Conservation (phyloP, 2,888 invertebrate species). For the Parnassius glacialis region DNA sequence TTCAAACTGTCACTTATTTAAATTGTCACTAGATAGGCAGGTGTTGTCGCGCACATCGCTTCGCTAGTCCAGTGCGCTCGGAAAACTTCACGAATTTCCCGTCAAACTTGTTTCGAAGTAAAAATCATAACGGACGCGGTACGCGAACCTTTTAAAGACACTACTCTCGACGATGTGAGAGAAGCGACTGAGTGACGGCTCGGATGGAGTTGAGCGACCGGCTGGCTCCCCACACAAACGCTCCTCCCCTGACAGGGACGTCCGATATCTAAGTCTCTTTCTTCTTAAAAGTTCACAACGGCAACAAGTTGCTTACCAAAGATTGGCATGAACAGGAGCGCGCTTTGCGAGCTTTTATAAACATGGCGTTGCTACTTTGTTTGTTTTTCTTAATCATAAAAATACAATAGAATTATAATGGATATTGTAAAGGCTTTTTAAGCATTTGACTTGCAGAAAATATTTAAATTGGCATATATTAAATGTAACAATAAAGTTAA, state of each 20-base stretch:
- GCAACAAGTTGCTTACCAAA: constrained; percentile 79
- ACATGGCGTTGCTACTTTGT: constrained; percentile 76
- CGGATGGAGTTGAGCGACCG: constrained; percentile 70
- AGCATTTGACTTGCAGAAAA: no score
- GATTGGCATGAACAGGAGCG: constrained; percentile 81
- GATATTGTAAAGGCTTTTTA: background rate
- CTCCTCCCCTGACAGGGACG: constrained; percentile 73
- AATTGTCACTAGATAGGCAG: constrained; percentile 68
- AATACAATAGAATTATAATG: constrained; percentile 52
- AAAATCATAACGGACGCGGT: constrained; percentile 74
- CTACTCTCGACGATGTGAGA: constrained; percentile 54
- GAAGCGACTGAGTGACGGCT: constrained; percentile 67
- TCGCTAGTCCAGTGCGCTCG: constrained; percentile 65
- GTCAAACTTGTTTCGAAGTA: constrained; percentile 79
- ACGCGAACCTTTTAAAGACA: constrained; percentile 43
- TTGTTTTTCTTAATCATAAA: constrained; percentile 76
- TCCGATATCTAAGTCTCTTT: constrained; percentile 60
- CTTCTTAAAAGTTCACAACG: constrained; percentile 71
- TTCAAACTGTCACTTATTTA: constrained; percentile 73
- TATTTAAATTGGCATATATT: no score
- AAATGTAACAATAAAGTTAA: no score
- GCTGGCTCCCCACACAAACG: constrained; percentile 67
- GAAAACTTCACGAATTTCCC: constrained; percentile 77
- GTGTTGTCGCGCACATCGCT: constrained; percentile 72
- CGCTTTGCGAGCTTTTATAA: constrained; percentile 79